Base-by-base conservation (phyloP, 2,797 vertebrate genomes). In the Pempheris klunzingeri region DNA sequence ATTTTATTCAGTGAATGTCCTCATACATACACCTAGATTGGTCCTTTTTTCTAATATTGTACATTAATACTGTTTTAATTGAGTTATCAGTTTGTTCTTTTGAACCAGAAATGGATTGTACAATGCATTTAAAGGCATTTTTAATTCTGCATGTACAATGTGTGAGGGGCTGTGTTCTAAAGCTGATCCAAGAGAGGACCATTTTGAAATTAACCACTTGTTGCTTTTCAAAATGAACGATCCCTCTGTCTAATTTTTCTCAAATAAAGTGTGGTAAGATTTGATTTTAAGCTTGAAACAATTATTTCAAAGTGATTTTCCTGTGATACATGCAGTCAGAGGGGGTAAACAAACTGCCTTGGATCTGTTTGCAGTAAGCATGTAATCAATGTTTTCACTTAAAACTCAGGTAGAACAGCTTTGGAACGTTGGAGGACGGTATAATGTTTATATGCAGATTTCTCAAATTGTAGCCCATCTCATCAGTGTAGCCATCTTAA, bases 161-260 rank as follows among this genome's bases (percentile, higher is more conserved):
- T 43, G 4, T 58, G 17, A 2, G 14, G 44, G 67, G 7, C 3
- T 60, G 10, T 65, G 32, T 71, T 82, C 13, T 43, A 63, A 77
- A 74, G 17, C 2, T 41, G 20, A 17, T 32, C 2, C 3, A 20
- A 36, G n/a, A 54, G 15, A 69, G 18, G 24, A 2, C 55, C 22
- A 9, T 60, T 43, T 36, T 22, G 14, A 46, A 39, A 44, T 34
- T 0, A 50, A 39, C 46, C 11, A 28, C 2, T 9, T 43, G 10
- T 28, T 57, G 17, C 1, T 50, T 18, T 34, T 62, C 2, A 43
- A 17, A 26, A 34, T 36, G 3, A 38, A 41, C 20, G 7, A 34
- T 17, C 14, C 5, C 22, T 59, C 1, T 41, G n/a, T n/a, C 12
- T 24, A 17, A 30, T 65, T n/a, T 24, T 20, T 18, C 30, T 20